A percentile compares a stretch with the other conserved stretches of the same genome.
These are phyloP conservation scores for Sinohyriopsis cumingii DNA, from an alignment of 2,888 invertebrate species.

Conservation along the genomic window DNA sequence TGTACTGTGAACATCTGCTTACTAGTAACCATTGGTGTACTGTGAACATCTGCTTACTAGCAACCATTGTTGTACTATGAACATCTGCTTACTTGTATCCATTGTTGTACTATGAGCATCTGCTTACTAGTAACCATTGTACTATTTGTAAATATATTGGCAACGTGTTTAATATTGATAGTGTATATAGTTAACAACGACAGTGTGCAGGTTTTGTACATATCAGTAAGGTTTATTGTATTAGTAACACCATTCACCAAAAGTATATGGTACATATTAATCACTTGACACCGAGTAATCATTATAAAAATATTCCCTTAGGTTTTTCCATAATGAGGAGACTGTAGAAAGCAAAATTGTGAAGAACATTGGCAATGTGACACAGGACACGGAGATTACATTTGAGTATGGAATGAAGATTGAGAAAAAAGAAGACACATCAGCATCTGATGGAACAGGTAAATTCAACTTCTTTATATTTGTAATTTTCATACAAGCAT, in stretches of 20 bases:
- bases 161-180: too few species aligned
- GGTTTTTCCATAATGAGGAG: conserved; percentile 59
- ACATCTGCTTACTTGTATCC: too few species aligned
- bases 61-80: too few species aligned
- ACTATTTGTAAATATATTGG: too few species aligned
- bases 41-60: too few species aligned
- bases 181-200: too few species aligned
- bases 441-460: neutral
- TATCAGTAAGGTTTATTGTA: too few species aligned
- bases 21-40: too few species aligned
- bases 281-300: neutral
- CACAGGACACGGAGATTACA: conserved; percentile 59
- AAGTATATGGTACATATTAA: neutral
- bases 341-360: conserved; percentile 48
- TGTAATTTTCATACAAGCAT: neutral
- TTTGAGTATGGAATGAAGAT: conserved; percentile 63
- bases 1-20: too few species aligned
- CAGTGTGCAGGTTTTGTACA: too few species aligned
- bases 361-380: conserved; percentile 62
- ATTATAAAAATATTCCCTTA: conserved; percentile 17
- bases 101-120: too few species aligned
- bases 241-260: neutral
- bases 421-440: neutral
- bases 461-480: neutral
- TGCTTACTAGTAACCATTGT: too few species aligned